Conservation (phyloP, 2,797 vertebrate genomes). For the Sylvilagus floridanus region DNA sequence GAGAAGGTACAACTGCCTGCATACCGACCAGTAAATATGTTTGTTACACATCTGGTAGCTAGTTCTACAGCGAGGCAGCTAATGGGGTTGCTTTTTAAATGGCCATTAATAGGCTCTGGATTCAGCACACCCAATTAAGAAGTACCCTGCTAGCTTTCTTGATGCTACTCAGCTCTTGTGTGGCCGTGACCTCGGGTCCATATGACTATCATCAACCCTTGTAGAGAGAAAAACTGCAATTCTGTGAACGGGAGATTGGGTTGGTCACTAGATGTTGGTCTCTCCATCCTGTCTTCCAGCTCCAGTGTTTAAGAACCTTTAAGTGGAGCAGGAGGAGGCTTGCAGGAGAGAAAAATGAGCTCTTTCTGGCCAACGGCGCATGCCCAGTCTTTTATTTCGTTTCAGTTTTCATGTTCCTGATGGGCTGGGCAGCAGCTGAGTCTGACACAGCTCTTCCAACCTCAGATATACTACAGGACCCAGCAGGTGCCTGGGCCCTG, state of each 20-base stretch:
- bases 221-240: slow-evolving; percentile 39
- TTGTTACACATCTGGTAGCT: slow-evolving; percentile 66
- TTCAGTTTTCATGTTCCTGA: neutral
- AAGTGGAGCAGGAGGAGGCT: neutral
- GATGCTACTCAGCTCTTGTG: neutral
- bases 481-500: neutral
- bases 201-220: neutral
- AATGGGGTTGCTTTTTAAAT: slow-evolving; percentile 63
- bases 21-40: slow-evolving; percentile 68
- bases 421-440: neutral
- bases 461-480: rapidly evolving
- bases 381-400: neutral
- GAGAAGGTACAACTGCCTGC: slow-evolving; percentile 70
- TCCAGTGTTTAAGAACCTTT: slow-evolving; percentile 26
- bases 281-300: neutral
- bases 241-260: neutral
- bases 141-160: slow-evolving; percentile 35
- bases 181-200: neutral
- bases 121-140: slow-evolving; percentile 32
- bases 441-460: neutral
- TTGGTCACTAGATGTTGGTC: neutral
- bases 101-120: slow-evolving; percentile 42
- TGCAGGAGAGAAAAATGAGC: neutral
- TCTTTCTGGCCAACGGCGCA: neutral
- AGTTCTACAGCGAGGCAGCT: slow-evolving; percentile 4